These are phyloP conservation scores for Papilio protenor DNA, from an alignment of 2,888 invertebrate genomes.

Conservation along the genomic window DNA sequence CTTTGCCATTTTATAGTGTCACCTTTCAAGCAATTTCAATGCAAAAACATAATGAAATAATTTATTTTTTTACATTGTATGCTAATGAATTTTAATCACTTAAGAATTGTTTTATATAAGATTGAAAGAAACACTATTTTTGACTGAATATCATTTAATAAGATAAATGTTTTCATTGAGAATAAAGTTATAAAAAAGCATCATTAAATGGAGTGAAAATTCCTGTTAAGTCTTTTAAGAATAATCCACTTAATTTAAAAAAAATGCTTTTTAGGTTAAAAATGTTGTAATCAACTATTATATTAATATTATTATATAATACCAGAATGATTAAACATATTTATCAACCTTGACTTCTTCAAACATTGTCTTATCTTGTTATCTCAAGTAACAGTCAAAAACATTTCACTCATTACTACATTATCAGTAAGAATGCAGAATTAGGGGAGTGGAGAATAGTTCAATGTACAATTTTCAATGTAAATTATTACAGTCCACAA, in stretches of 20 bases:
- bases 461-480: background rate
- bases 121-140: background rate
- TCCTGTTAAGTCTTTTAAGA: background rate
- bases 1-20: background rate
- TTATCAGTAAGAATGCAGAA: slow-evolving; percentile 15
- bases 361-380: slow-evolving; percentile 35
- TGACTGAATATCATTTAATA: background rate
- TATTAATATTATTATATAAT: slow-evolving; percentile 10
- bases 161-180: background rate
- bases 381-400: slow-evolving; percentile 34
- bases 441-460: background rate
- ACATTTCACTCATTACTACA: slow-evolving; percentile 33
- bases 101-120: background rate
- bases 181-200: background rate
- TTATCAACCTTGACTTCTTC: slow-evolving; percentile 34
- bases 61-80: background rate
- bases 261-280: background rate
- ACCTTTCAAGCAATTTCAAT: background rate
- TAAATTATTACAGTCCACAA: background rate
- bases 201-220: no score
- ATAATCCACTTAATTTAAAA: background rate
- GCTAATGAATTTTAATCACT: background rate
- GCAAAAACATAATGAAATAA: background rate
- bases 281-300: background rate
- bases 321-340: slow-evolving; percentile 6